Evolutionary conservation across 2,797 vertebrate species (phyloP), one percentile per base, ranked within the genome.

Genomic region (Brachyalestes nurse): DNA sequence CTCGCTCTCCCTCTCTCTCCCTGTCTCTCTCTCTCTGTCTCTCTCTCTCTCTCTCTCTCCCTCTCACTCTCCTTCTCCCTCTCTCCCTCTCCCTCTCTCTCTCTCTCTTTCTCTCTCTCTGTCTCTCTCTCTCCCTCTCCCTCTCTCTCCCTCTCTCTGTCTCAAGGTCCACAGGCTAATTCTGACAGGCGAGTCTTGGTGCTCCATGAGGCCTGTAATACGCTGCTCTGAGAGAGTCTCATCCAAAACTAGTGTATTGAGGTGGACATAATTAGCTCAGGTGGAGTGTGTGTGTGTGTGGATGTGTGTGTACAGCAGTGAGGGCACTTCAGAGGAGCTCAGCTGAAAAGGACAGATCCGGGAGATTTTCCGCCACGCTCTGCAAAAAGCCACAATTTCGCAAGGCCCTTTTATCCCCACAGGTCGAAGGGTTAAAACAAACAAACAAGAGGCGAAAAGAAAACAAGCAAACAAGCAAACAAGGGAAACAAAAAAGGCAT

Each of bases 201-300:
- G 28, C 51, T 81, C 38, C 71, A 55, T 55, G 66, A 55, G 70
- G 51, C 28, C 66, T 40, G 42, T 77, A 73, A 66, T 58, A 58
- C 2, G 25, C 75, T 53, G 45, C 38, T 17, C 23, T 55, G 14
- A 70, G 51, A 72, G 13, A 45, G 21, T 23, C 69, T 72, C 69
- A 55, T 34, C 69, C 69, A 75, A 38, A 45, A 51, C 51, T 34
- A 57, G 70, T n/a, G 70, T 71, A 49, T n/a, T 62, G 71, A 66
- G 60, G 55, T 53, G 76, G 74, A 78, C 78, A 70, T 61, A 78
- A 78, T 78, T 82, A 78, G 70, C 62, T 67, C 8, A 47, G 42
- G 66, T 28, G 38, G 62, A 23, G 70, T 71, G 62, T 67, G 71
- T 16, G 25, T 17, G 16, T 25, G 69, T 70, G 67, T 55, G 61